Conservation (phyloP, 2,113 vertebrate species). For the Tinamus guttatus region DNA sequence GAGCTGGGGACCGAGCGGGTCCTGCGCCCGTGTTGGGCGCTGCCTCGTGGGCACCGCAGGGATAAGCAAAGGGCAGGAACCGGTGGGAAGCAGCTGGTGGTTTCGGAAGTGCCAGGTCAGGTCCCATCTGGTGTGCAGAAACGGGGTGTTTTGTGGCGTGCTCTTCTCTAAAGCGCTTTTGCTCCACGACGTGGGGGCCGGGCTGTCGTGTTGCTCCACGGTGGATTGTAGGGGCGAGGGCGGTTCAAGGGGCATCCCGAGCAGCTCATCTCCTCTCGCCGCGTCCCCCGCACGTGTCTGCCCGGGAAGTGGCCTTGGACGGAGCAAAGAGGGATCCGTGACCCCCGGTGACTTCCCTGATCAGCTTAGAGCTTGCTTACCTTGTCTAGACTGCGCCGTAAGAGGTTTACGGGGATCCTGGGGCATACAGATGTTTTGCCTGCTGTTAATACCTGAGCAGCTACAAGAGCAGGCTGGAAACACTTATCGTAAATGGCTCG, state of each 20-base stretch:
- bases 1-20: accelerated
- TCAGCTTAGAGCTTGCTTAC: constrained; percentile 15
- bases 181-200: accelerated
- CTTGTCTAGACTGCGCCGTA: background rate
- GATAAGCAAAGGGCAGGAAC: accelerated
- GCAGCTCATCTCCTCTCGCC: background rate
- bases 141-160: background rate
- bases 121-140: accelerated
- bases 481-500: background rate
- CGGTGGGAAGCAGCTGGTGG: accelerated
- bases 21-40: accelerated
- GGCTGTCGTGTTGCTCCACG: background rate
- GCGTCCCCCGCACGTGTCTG: accelerated
- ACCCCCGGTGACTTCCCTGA: background rate
- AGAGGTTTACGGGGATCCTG: constrained; percentile 11
- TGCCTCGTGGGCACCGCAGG: background rate
- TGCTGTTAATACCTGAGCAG: background rate
- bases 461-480: background rate
- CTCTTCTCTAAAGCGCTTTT: background rate
- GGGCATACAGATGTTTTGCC: background rate
- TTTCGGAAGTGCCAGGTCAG: background rate
- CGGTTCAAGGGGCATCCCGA: accelerated
- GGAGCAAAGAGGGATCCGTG: background rate
- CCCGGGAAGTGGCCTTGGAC: background rate
- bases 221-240: accelerated